Percentiles rank a stretch among this genome's conserved stretches.
These are phyloP conservation scores for Pseudomyrmex cubaensis DNA, from an alignment of 1,140 invertebrate genomes.

Conservation along the genomic window DNA sequence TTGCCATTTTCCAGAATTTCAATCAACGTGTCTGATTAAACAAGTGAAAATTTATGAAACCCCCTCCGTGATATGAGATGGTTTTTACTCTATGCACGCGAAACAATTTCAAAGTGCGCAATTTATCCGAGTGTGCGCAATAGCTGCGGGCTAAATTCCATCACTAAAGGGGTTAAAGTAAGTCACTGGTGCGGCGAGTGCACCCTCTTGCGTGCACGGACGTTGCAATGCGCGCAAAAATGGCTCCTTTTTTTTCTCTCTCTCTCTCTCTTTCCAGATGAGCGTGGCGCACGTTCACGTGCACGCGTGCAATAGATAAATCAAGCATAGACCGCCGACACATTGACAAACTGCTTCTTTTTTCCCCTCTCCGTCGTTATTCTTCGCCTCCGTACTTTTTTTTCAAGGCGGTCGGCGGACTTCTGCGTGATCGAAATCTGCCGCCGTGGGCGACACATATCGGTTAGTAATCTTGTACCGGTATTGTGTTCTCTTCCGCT, in stretches of 20 bases:
- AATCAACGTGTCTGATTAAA: background rate
- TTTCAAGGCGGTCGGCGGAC: slow-evolving; percentile 21
- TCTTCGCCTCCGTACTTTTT: background rate
- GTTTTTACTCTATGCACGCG: background rate
- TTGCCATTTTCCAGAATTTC: background rate
- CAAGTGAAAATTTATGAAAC: too few species aligned
- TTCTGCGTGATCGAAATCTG: slow-evolving; percentile 22
- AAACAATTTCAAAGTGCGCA: slow-evolving; percentile 31
- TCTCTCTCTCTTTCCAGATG: background rate
- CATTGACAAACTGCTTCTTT: slow-evolving; percentile 28
- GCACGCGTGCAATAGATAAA: slow-evolving; percentile 40
- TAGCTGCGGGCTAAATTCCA: slow-evolving; percentile 27
- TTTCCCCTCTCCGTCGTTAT: slow-evolving; percentile 40
- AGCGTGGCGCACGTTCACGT: background rate
- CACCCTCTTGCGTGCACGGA: background rate
- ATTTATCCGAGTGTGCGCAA: slow-evolving; percentile 1
- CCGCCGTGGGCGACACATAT: slow-evolving; percentile 24
- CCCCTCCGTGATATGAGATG: too few species aligned
- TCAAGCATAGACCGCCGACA: slow-evolving; percentile 8
- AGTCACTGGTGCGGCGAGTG: slow-evolving; percentile 15
- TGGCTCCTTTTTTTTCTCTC: slow-evolving; percentile 31
- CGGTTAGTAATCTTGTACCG: slow-evolving; percentile 17
- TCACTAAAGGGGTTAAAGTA: slow-evolving; percentile 18
- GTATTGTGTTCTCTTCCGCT: slow-evolving; percentile 32
- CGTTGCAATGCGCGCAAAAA: slow-evolving; percentile 3